Evolutionary conservation across 2,888 invertebrate genomes (phyloP).

Genomic region (Apamea sordens): DNA sequence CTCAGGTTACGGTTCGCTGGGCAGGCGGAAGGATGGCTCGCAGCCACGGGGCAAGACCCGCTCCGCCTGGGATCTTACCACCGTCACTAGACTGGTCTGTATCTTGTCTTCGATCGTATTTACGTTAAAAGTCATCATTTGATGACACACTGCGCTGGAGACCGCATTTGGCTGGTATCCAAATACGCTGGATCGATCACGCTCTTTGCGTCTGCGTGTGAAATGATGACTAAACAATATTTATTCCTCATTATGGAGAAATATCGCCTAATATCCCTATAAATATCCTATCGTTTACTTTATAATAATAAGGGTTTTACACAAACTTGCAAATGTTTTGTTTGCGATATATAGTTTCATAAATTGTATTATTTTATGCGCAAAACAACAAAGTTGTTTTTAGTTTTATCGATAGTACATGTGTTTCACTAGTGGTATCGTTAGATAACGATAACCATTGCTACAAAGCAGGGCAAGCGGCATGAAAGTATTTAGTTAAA

Average conservation of each 20-base stretch:
- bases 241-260: slow-evolving; percentile 51
- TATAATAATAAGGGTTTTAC: not conserved
- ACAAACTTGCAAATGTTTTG: slow-evolving; percentile 13
- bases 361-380: slow-evolving; percentile 32
- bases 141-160: slow-evolving; percentile 78
- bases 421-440: slow-evolving; percentile 51
- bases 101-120: slow-evolving; percentile 70
- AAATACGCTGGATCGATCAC: slow-evolving; percentile 87
- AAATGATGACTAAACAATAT: slow-evolving; percentile 80
- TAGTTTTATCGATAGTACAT: slow-evolving; percentile 54
- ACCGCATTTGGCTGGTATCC: slow-evolving; percentile 84
- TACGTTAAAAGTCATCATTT: slow-evolving; percentile 58
- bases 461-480: slow-evolving; percentile 35
- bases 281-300: not conserved
- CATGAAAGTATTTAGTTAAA: slow-evolving; percentile 43
- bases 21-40: slow-evolving; percentile 86
- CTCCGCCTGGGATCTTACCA: slow-evolving; percentile 91
- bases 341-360: slow-evolving; percentile 21
- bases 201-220: slow-evolving; percentile 80
- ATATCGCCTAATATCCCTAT: slow-evolving; percentile 32
- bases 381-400: slow-evolving; percentile 50
- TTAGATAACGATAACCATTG: slow-evolving; percentile 54
- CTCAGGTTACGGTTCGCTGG: slow-evolving; percentile 88
- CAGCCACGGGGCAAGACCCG: slow-evolving; percentile 87
- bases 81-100: slow-evolving; percentile 90